Evolutionary conservation across 2,797 vertebrate genomes (phyloP), one percentile per base, ranked within the genome.

Genomic region (Thaleichthys pacificus): DNA sequence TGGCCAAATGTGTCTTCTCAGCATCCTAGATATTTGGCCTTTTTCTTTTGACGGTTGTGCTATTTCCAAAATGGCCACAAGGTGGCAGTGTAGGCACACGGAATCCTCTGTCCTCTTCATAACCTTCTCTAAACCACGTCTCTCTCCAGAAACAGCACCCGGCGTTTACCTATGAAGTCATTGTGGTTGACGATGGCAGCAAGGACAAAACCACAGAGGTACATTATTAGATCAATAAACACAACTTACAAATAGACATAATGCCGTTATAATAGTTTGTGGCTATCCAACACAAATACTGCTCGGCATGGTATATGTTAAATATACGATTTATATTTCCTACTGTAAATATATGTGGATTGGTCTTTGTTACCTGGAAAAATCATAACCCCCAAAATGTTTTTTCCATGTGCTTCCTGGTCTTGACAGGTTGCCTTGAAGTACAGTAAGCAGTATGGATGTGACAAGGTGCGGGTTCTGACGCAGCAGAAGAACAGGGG

Each of bases 151-250:
- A 94, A 82, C 83, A 62, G 79, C 88, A 95, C 71, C 81, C 93
- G 2, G 85, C 91, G 0, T 99, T 98, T 82, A 96, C 94, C 61
- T 99, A 98, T 1, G 97, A 99, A 87, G 92, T 99, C 64, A 95
- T 99, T 76, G 93, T 99, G 61, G 95, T 99, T 64, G 94, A 99
- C 60, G 98, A 99, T 80, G 97, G 97, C 82, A 99, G 98, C 90
- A 94, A 90, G 91, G 97, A 99, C 89, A 93, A 94, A 93, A 99
- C 98, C 42, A 94, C 94, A 74, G 89, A 97, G 95, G 97, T 98
- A 89, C 79, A 75, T 74, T 30, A 22, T 15, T 42, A 42, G 38
- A 42, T 42, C 12, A 42, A 42, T 2, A 42, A 42, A 42, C 38
- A 42, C 9, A 42, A 42, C 38, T 42, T 42, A 2, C 8, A 42